Evolutionary conservation across 2,888 invertebrate genomes (phyloP), one percentile per base, ranked within the genome.

Genomic region (Xestia xanthographa): DNA sequence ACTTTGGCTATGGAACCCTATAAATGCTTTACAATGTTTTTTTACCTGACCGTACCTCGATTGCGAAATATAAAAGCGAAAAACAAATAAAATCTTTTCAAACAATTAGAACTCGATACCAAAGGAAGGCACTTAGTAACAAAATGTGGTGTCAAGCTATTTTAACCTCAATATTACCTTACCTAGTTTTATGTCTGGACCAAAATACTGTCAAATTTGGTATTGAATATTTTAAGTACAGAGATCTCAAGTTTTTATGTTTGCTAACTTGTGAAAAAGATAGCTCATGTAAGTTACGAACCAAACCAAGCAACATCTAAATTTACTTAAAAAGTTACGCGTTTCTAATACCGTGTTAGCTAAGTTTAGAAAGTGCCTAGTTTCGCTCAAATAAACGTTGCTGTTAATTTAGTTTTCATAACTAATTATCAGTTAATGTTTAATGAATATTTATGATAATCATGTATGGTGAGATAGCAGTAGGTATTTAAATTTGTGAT

Each of bases 221-320:
- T 17, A 34, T 91, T 8, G 88, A 91, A 56, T 93, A 93, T 67
- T 92, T 94, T 65, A 86, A 83, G 48, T 82, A 86, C 9, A 89
- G 90, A 75, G 72, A 90, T n/a, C 81, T 90, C 0, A 90, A 86
- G 29, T 87, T 80, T 66, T 26, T 92, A 4, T 94, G 93, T 69
- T 66, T 93, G 29, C 63, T 94, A 8, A 85, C 86, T 5, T 93
- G 93, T 83, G 80, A 77, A 5, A 77, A 83, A 11, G 29, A 82
- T 45, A 8, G 12, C 48, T 60, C 11, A 66, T 76, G 87, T 87
- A 72, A 87, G 87, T 83, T 29, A 22, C 26, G 0, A 38, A 38
- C 1, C 9, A 14, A 29, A n/a, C 1, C 14, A 20, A 17, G 2
- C n/a, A 14, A 43, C 38, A 50, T 8, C 2, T 26, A 9, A 41